phyloP scores from a whole-genome alignment of 1,140 invertebrate genomes.

The Physella acuta region DNA sequence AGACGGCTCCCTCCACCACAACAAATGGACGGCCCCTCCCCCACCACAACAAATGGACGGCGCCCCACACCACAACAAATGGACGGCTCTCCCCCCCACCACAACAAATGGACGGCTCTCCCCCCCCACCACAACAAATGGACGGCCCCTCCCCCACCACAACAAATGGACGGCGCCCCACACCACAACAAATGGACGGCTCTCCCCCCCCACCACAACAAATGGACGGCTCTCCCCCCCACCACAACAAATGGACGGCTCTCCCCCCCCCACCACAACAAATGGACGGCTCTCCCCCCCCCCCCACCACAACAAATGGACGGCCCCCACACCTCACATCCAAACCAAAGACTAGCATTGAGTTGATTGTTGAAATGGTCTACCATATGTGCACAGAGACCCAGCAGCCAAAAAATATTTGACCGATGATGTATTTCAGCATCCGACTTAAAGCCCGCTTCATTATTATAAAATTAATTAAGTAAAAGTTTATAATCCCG shows the following conservation, averaged over 20 bases:
- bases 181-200: too few relatives aligned
- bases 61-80: neutral
- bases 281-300: neutral
- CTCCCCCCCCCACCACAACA: neutral
- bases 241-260: neutral
- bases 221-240: neutral
- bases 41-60: neutral
- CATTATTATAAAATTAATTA: too few relatives aligned
- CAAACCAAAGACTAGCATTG: neutral
- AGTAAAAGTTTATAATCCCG: too few relatives aligned
- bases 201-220: too few relatives aligned
- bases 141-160: too few relatives aligned
- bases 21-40: neutral
- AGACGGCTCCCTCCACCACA: neutral
- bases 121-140: neutral
- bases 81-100: neutral
- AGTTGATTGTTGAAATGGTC: neutral
- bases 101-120: neutral
- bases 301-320: neutral
- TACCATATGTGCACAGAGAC: neutral
- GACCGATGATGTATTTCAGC: too few relatives aligned
- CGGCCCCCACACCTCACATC: neutral
- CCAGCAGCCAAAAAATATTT: neutral
- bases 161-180: too few relatives aligned
- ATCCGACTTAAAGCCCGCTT: too few relatives aligned